Conservation (phyloP, 2,888 invertebrate genomes). For the Ochropacha duplaris region DNA sequence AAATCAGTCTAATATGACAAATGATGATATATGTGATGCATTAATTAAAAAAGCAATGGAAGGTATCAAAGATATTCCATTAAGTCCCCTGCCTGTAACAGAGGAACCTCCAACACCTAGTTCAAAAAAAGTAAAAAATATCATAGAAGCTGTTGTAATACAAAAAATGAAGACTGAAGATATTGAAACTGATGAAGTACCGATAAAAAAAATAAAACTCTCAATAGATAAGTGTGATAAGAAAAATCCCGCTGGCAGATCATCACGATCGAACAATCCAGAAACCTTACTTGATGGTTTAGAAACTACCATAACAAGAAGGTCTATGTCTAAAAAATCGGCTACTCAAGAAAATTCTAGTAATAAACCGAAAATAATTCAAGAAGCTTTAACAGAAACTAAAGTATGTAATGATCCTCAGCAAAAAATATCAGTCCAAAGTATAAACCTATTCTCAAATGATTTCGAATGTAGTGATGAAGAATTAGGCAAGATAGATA, state of each 20-base stretch:
- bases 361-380: not conserved
- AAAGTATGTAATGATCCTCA: not conserved
- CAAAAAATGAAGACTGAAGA: slow-evolving; percentile 21
- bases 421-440: slow-evolving; percentile 4
- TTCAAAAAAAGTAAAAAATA: slow-evolving; percentile 26
- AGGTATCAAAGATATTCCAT: slow-evolving; percentile 59
- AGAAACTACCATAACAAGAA: not conserved
- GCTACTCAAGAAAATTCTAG: not conserved
- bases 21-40: slow-evolving; percentile 76
- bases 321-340: not conserved
- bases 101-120: slow-evolving; percentile 21
- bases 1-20: slow-evolving; percentile 68
- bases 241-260: slow-evolving; percentile 16
- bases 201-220: slow-evolving; percentile 37
- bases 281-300: not conserved
- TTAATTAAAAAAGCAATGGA: slow-evolving; percentile 75
- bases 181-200: slow-evolving; percentile 23
- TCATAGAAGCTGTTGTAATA: slow-evolving; percentile 14
- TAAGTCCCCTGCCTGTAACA: slow-evolving; percentile 26
- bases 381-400: not conserved
- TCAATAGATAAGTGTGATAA: slow-evolving; percentile 32
- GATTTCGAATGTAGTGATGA: not conserved
- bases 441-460: not conserved
- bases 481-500: not conserved
- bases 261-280: not conserved